phyloP scores from a whole-genome alignment of 2,888 invertebrate species.

The Cantharis rustica region DNA sequence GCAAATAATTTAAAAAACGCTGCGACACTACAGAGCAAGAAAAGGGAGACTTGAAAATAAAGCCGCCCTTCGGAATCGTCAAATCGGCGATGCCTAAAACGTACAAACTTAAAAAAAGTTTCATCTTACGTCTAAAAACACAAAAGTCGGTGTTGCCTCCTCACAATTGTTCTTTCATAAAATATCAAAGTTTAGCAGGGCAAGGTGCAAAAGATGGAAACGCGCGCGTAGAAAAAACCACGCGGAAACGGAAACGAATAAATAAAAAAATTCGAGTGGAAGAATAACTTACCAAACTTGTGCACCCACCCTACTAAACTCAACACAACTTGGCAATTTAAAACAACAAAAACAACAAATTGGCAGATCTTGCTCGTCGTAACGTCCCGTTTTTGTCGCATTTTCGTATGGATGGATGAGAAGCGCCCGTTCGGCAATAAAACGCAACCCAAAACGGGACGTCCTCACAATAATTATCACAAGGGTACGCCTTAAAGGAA shows the following conservation, averaged over 20 bases:
- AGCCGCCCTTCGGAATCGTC: background rate
- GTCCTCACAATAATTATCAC: background rate
- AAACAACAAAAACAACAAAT: background rate
- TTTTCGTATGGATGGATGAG: background rate
- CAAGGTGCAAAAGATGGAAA: constrained; percentile 42
- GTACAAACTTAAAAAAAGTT: background rate
- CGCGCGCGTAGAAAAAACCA: constrained; percentile 6
- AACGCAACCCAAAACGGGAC: background rate
- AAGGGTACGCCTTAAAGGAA: background rate
- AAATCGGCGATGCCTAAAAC: background rate
- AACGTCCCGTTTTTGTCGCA: background rate
- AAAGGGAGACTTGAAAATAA: background rate
- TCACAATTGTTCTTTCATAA: background rate
- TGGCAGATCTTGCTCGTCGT: background rate
- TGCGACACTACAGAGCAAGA: background rate
- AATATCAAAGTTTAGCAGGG: constrained; percentile 48
- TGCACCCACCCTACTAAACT: constrained; percentile 57
- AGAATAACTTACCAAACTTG: constrained; percentile 30
- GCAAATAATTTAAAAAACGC: background rate
- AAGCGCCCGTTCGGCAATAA: background rate
- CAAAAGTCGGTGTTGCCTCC: background rate
- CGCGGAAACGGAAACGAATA: background rate
- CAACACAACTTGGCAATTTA: constrained; percentile 32
- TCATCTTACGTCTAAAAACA: background rate
- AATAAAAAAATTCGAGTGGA: constrained; percentile 6